Evolutionary conservation across 53 echinoderm and acorn worm genomes (phyloP), one percentile per base, ranked within the genome.

Genomic region (Hippasteria phrygiana): DNA sequence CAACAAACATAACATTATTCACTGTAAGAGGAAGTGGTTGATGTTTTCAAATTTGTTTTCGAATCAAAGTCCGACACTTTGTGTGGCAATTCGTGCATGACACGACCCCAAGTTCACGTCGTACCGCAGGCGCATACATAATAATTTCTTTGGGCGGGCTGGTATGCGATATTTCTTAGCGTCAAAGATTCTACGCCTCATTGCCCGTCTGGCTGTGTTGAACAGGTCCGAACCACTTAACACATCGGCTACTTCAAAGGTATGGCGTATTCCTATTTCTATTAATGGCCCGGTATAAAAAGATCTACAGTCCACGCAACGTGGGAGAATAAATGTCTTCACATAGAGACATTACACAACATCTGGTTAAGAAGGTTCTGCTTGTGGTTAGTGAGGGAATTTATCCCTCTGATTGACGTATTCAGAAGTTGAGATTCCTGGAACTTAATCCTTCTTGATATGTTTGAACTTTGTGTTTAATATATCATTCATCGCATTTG

Each of bases 241-340:
- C 69, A 2, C 32, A 36, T 35, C 65, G 69, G 69, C 37, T 11
- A 33, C 69, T 67, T 67, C 35, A 67, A 67, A 67, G 69, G 69
- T 17, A 36, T 35, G 36, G 14, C 69, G 7, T 67, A 31, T 16
- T 5, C 69, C 7, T 18, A 59, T 5, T 1, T 56, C n/a, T n/a
- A n/a, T n/a, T n/a, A n/a, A n/a, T n/a, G n/a, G n/a, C n/a, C n/a
- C n/a, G n/a, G n/a, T n/a, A n/a, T n/a, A n/a, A n/a, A n/a, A n/a
- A n/a, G n/a, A n/a, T n/a, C n/a, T n/a, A 48, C 48, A 48, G 59
- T 59, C 10, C 59, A 9, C 59, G 9, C 20, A 7, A 59, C 59
- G 59, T 8, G 59, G 3, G 10, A n/a, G 17, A 54, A 17, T 16
- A 54, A 54, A 54, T n/a, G n/a, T 48, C 14, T 48, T 48, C 48